Evolutionary conservation across 1,140 invertebrate genomes (phyloP).

Genomic region (Aricia agestis): DNA sequence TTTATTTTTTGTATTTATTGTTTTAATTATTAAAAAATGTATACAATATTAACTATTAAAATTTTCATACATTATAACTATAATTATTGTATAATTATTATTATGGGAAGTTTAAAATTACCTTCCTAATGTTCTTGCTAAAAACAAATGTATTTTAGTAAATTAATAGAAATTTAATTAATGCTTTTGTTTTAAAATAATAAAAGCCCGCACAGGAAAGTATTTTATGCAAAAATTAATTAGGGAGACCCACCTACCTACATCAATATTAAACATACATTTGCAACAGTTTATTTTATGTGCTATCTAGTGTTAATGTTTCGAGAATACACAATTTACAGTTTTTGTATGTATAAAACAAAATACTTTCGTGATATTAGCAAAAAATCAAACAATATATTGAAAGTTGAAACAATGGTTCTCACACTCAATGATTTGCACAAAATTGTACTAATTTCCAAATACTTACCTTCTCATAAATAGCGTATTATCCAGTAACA

Average conservation of each 20-base stretch:
- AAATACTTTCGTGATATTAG: not conserved
- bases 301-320: not conserved
- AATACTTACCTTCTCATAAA: slow-evolving; percentile 13
- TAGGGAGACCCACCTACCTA: not conserved
- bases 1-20: too few species aligned
- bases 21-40: too few species aligned
- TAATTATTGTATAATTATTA: too few species aligned
- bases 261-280: not conserved
- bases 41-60: too few species aligned
- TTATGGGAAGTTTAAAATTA: too few species aligned
- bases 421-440: not conserved
- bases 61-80: too few species aligned
- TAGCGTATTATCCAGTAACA: slow-evolving; percentile 1
- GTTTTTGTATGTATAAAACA: not conserved
- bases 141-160: too few species aligned
- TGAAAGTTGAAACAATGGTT: not conserved
- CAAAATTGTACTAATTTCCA: not conserved
- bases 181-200: not conserved
- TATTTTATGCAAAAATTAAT: slow-evolving; percentile 4
- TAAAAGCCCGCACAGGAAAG: not conserved
- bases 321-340: not conserved
- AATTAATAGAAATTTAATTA: too few species aligned
- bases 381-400: not conserved
- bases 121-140: too few species aligned
- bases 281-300: not conserved